Evolutionary conservation across 1,140 invertebrate species (phyloP).

Genomic region (Phthorimaea operculella): DNA sequence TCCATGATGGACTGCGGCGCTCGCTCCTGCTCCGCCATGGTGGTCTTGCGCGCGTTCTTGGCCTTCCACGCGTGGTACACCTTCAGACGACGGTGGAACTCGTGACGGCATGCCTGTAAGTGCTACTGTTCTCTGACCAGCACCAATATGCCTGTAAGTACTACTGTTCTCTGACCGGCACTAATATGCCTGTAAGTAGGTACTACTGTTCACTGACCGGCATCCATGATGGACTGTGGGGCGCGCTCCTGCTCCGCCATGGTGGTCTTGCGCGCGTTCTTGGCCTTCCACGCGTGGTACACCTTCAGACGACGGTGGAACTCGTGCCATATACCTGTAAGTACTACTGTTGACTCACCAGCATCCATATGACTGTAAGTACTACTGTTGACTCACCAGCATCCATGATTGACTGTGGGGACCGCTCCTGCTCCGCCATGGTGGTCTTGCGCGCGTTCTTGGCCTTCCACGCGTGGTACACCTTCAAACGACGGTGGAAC

Average conservation of each 20-base stretch:
- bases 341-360: no score
- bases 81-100: conserved; percentile 96
- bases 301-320: conserved; percentile 97
- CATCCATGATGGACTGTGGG: no score
- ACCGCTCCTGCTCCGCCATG: conserved; percentile 87
- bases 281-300: no score
- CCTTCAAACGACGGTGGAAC: conserved; percentile 96
- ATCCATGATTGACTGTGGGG: conserved; percentile 88
- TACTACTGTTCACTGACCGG: no score
- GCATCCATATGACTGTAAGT: no score
- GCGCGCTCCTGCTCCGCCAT: conserved; percentile 89
- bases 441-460: conserved; percentile 89
- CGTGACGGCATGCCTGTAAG: conserved; percentile 94
- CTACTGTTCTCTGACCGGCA: no score
- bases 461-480: conserved; percentile 98
- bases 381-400: conserved; percentile 75
- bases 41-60: conserved; percentile 88
- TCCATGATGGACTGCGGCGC: conserved; percentile 90
- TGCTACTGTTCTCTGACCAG: no score
- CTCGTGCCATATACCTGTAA: no score
- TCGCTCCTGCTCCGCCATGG: conserved; percentile 85
- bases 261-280: no score
- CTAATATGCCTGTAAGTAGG: no score
- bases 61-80: conserved; percentile 98
- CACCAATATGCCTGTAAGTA: no score